Conservation (phyloP, 2,113 vertebrate species). For the Mustela nigripes region DNA sequence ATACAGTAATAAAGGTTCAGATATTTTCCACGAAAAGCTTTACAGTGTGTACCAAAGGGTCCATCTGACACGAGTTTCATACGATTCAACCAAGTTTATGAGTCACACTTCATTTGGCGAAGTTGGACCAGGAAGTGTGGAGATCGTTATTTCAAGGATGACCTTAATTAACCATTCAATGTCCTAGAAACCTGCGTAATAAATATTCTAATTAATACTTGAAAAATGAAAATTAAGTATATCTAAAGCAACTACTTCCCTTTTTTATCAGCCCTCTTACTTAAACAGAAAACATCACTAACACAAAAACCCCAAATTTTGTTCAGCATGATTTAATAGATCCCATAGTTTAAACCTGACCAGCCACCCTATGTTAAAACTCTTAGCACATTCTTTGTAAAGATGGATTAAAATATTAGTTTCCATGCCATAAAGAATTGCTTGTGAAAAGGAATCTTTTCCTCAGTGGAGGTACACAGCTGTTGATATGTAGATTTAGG, state of each 20-base stretch:
- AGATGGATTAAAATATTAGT: conserved; percentile 73
- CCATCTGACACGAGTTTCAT: neutral
- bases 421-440: conserved; percentile 61
- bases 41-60: neutral
- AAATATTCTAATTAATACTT: neutral
- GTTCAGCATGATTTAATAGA: neutral
- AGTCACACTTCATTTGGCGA: neutral
- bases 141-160: neutral
- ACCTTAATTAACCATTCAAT: neutral
- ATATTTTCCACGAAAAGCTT: conserved; percentile 40
- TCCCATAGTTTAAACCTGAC: conserved; percentile 22
- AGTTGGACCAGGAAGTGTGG: neutral
- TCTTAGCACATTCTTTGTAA: conserved; percentile 66
- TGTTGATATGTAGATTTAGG: conserved; percentile 37
- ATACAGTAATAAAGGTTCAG: conserved; percentile 42
- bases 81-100: conserved; percentile 35
- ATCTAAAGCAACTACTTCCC: neutral
- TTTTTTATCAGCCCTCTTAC: neutral
- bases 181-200: neutral
- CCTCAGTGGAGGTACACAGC: conserved; percentile 62
- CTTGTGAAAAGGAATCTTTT: conserved; percentile 43
- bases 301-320: neutral
- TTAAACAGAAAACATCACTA: conserved; percentile 47
- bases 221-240: neutral
- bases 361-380: conserved; percentile 30